Evolutionary conservation across 2,888 invertebrate genomes (phyloP).

Genomic region (Listrodromus nycthemerus): DNA sequence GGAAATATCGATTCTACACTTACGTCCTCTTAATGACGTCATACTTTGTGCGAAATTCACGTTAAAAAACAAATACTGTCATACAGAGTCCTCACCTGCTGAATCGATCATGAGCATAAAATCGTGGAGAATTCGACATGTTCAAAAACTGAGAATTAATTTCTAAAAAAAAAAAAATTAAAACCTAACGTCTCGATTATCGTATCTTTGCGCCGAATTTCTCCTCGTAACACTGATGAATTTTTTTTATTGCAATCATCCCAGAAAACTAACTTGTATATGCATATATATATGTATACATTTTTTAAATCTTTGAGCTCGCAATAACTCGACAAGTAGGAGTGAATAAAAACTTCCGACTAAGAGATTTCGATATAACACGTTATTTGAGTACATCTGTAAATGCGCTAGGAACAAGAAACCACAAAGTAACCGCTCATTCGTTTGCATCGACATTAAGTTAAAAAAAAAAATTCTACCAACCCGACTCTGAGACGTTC

Average conservation of each 20-base stretch:
- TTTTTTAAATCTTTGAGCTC: background rate
- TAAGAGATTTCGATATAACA: background rate
- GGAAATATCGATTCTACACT: conserved; percentile 9
- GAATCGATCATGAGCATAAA: background rate
- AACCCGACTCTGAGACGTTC: conserved; percentile 49
- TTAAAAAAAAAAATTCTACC: conserved; percentile 5
- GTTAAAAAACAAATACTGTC: background rate
- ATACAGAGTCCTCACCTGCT: background rate
- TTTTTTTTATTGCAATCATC: background rate
- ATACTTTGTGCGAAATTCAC: background rate
- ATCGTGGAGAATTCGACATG: background rate
- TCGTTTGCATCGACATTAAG: conserved; percentile 2
- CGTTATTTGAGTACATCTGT: background rate
- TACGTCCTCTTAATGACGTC: background rate
- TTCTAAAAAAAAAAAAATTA: background rate
- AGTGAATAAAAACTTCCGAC: background rate
- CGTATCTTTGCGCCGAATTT: conserved; percentile 26
- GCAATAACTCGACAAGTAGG: background rate
- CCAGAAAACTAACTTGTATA: background rate
- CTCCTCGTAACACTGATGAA: conserved; percentile 20
- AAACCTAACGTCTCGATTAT: background rate
- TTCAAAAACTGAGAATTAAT: background rate
- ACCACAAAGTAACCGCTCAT: background rate
- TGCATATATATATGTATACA: background rate
- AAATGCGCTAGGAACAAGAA: background rate